A percentile compares a stretch with the other conserved stretches of the same genome.
These are phyloP conservation scores for Amblyopsis rosae DNA, from an alignment of 2,113 vertebrate species.

Conservation along the genomic window DNA sequence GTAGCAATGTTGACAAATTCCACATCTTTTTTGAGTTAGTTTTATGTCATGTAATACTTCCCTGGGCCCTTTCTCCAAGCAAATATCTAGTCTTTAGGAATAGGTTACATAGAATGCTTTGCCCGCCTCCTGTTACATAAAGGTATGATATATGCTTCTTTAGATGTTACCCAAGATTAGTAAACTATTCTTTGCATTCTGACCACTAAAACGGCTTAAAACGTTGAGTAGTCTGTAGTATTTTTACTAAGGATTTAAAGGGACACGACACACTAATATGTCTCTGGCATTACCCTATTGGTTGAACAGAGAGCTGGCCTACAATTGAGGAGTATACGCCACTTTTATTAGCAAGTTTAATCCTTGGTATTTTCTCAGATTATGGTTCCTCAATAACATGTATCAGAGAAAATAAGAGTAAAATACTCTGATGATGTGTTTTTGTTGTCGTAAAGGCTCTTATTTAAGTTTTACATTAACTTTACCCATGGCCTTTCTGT, in stretches of 20 bases:
- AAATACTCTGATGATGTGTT: slow-evolving; percentile 1
- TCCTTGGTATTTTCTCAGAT: not conserved
- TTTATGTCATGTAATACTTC: slow-evolving; percentile 60
- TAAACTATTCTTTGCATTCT: slow-evolving; percentile 43
- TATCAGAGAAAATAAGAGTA: not conserved
- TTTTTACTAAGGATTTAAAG: not conserved
- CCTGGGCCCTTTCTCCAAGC: slow-evolving; percentile 35
- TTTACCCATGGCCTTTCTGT: slow-evolving; percentile 33
- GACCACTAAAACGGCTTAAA: slow-evolving; percentile 45
- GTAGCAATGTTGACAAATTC: slow-evolving; percentile 64
- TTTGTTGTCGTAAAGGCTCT: slow-evolving; percentile 33
- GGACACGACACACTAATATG: too few species aligned
- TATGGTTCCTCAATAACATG: slow-evolving; percentile 6
- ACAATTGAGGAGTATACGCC: not conserved
- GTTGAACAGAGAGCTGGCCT: not conserved
- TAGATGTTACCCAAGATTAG: slow-evolving; percentile 46
- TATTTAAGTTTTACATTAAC: slow-evolving; percentile 32
- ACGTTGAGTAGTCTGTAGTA: not conserved
- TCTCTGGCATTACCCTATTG: too few species aligned
- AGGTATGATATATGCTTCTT: slow-evolving; percentile 39
- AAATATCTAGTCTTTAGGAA: slow-evolving; percentile 36
- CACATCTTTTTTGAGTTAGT: slow-evolving; percentile 64
- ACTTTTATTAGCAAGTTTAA: not conserved
- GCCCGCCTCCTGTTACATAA: slow-evolving; percentile 32
- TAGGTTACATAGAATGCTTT: slow-evolving; percentile 46